phyloP scores from a whole-genome alignment of 1,140 invertebrate genomes.

The Aphelinus certus region DNA sequence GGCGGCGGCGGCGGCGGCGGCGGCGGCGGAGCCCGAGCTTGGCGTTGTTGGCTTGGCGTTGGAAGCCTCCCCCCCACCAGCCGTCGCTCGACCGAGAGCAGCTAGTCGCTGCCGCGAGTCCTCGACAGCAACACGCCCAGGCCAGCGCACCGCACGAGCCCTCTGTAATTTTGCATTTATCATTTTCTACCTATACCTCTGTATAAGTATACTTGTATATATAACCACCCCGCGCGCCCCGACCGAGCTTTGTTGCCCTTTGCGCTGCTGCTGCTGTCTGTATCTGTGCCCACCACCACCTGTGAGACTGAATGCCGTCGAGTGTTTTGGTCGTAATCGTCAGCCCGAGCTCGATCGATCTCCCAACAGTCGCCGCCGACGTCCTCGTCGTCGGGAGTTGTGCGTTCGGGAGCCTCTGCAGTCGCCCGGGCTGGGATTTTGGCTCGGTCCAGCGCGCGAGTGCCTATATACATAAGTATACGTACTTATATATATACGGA shows the following conservation, averaged over 20 bases:
- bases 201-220: neutral
- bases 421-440: too few species aligned
- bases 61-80: neutral
- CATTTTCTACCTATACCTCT: conserved; percentile 5
- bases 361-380: too few species aligned
- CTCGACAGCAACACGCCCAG: conserved; percentile 53
- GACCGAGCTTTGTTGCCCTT: neutral
- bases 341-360: too few species aligned
- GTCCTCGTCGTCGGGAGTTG: too few species aligned
- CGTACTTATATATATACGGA: too few species aligned
- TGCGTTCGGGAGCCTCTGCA: too few species aligned
- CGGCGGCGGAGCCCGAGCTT: too few species aligned
- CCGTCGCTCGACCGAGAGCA: neutral
- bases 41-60: neutral
- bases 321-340: too few species aligned
- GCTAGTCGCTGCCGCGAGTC: conserved; percentile 54
- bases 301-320: too few species aligned
- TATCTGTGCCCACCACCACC: neutral
- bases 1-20: too few species aligned
- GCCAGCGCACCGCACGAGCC: conserved; percentile 43
- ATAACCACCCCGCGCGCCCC: neutral
- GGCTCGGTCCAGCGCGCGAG: too few species aligned
- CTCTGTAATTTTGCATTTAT: conserved; percentile 32
- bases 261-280: neutral
- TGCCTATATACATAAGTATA: too few species aligned